These are phyloP conservation scores for Tillus elongatus DNA, from an alignment of 2,888 invertebrate genomes.

Conservation along the genomic window DNA sequence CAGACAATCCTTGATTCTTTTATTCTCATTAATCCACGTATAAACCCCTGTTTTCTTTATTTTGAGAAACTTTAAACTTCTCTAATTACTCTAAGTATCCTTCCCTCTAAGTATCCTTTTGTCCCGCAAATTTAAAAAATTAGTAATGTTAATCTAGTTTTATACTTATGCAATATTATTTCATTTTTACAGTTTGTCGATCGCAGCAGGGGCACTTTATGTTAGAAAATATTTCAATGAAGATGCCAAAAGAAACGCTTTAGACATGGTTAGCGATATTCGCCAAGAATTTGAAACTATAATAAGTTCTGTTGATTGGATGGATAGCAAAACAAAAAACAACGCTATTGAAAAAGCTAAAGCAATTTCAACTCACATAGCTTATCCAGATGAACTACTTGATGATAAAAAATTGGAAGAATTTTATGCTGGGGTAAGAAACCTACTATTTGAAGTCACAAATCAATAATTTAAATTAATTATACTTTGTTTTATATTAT, in stretches of 20 bases:
- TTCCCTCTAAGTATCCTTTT: too few species aligned
- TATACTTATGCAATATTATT: too few species aligned
- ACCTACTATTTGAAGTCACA: too few species aligned
- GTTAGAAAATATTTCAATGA: slow-evolving; percentile 82
- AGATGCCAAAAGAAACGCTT: slow-evolving; percentile 70
- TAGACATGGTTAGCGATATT: slow-evolving; percentile 83
- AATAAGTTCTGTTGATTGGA: slow-evolving; percentile 76
- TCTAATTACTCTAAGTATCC: too few species aligned
- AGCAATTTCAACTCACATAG: slow-evolving; percentile 81
- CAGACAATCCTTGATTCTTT: too few species aligned
- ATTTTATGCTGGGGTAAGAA: slow-evolving; percentile 62
- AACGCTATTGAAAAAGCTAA: slow-evolving; percentile 72
- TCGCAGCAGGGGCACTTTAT: slow-evolving; percentile 76
- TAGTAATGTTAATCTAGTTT: too few species aligned
- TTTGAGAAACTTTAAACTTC: too few species aligned
- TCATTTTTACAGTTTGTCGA: slow-evolving; percentile 49
- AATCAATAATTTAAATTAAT: too few species aligned
- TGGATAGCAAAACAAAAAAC: slow-evolving; percentile 74
- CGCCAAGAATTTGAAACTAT: slow-evolving; percentile 74
- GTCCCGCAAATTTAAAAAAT: too few species aligned
- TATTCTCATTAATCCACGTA: too few species aligned
- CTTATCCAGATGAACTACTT: slow-evolving; percentile 83
- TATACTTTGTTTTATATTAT: too few species aligned
- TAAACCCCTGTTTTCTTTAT: too few species aligned
- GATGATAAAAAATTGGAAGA: slow-evolving; percentile 70